Evolutionary conservation across 30 jellyfish, hydroid and myxozoan genomes (phyloP), one percentile per base, ranked within the genome.

Genomic region (Haliclystus octoradiatus): DNA sequence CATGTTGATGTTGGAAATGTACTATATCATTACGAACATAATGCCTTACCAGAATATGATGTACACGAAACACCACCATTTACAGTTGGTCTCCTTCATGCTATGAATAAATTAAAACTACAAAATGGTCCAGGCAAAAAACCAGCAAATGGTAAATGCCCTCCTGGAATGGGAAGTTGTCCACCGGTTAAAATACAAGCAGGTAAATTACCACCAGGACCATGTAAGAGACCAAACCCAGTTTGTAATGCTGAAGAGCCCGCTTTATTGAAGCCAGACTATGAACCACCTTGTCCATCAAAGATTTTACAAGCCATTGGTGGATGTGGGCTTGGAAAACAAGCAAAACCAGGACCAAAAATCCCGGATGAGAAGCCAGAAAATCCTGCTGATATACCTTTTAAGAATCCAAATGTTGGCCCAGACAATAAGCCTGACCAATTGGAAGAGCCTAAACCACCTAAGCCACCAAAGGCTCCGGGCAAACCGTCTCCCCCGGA

Each of bases 31-130:
- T 87, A 87, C 81, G 96, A 87, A 64, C 93, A 87, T 71, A 88
- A 80, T 47, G 94, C 96, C 26, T 61, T 87, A 22, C 96, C 96
- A 22, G 96, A 87, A 50, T 87, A 87, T 57, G 96, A 87, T 47
- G 88, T 87, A 26, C 31, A 63, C 57, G 96, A 87, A 68, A 87
- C 96, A 14, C 96, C 96, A 1, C 93, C 96, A 0, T 87, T 87
- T 50, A 76, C 66, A 23, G 90, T 72, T 33, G 68, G 64, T 12
- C 66, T 79, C 78, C 70, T 67, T 51, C 84, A 80, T 29, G 81
- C 75, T 7, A 34, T 78, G 29, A 69, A 78, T 28, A 34, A 65
- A 77, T 67, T 74, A 27, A 71, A 78, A 74, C 60, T 49, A 28
- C 50, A 64, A 29, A 35, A 35, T n/a, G 73, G 73, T 0, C 69